phyloP scores from a whole-genome alignment of 2,888 invertebrate genomes.

The Lochmaea crataegi region DNA sequence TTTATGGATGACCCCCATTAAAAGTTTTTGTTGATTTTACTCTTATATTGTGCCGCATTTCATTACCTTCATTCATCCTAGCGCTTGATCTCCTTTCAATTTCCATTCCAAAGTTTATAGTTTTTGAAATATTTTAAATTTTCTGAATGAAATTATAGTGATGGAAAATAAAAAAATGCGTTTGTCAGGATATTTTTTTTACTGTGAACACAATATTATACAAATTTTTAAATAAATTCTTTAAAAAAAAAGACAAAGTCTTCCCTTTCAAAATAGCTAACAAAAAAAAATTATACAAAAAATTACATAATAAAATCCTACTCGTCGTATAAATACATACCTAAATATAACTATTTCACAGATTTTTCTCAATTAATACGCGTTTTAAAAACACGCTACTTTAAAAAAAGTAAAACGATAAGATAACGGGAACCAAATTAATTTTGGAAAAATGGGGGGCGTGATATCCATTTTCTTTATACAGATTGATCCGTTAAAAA shows the following conservation, averaged over 20 bases:
- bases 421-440: conserved; percentile 15
- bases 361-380: conserved; percentile 47
- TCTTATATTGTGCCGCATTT: too few species aligned
- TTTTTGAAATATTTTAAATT: background rate
- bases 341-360: conserved; percentile 57
- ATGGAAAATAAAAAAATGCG: background rate
- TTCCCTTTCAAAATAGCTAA: conserved; percentile 45
- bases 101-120: too few species aligned
- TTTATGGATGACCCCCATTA: too few species aligned
- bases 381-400: conserved; percentile 32
- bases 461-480: background rate
- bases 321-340: conserved; percentile 48
- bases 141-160: background rate
- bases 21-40: too few species aligned
- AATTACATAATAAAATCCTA: conserved; percentile 44
- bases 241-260: conserved; percentile 44
- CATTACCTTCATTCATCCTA: too few species aligned
- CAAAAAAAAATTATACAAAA: conserved; percentile 48
- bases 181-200: conserved; percentile 27
- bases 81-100: too few species aligned
- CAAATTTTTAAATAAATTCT: conserved; percentile 45
- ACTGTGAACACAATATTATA: conserved; percentile 53
- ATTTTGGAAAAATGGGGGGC: background rate
- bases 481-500: background rate
- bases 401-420: conserved; percentile 13